These are phyloP conservation scores for Sebastes baramenuke DNA, from an alignment of 2,797 vertebrate species.

Conservation along the genomic window DNA sequence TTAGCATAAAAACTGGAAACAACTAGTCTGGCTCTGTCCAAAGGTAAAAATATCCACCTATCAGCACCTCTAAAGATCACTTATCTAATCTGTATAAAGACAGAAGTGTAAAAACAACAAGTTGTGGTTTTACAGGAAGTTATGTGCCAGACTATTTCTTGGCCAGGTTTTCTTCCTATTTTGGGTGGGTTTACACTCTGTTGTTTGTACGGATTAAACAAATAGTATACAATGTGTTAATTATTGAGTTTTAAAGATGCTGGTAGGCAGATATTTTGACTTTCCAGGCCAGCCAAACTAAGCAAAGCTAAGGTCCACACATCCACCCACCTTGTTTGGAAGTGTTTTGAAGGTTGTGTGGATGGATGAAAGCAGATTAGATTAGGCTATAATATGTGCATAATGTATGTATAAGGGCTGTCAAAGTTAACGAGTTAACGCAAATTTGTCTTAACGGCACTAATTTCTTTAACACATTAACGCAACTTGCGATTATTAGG, in stretches of 20 bases:
- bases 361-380: too few relatives aligned
- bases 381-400: too few relatives aligned
- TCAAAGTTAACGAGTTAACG: too few relatives aligned
- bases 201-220: background rate
- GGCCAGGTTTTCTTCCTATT: background rate
- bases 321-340: too few relatives aligned
- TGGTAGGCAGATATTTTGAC: background rate
- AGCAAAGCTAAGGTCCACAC: background rate
- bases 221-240: background rate
- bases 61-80: background rate
- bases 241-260: background rate
- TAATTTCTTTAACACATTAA: too few relatives aligned
- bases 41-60: background rate
- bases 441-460: too few relatives aligned
- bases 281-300: background rate
- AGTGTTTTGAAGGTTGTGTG: too few relatives aligned
- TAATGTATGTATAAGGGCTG: too few relatives aligned
- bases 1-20: background rate
- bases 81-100: background rate
- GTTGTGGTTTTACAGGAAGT: background rate
- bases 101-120: background rate
- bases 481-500: too few relatives aligned
- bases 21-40: background rate
- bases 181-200: too few relatives aligned
- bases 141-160: background rate